Evolutionary conservation across 2,113 vertebrate genomes (phyloP), one percentile per base, ranked within the genome.

Genomic region (Typhlomys cinereus): DNA sequence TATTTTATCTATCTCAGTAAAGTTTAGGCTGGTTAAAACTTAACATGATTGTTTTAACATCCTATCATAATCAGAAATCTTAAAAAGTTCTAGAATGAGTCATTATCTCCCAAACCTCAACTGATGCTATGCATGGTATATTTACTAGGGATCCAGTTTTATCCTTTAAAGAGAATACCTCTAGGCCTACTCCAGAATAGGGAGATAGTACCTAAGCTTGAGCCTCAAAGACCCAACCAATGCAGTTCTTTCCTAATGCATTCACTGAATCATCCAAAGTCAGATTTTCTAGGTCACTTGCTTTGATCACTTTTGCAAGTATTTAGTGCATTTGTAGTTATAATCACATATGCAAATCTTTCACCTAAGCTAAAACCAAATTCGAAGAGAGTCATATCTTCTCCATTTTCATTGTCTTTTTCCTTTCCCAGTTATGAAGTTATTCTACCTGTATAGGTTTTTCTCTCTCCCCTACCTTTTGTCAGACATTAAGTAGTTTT

Each of bases 1-100:
- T 96, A 96, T 98, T 96, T n/a, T 97, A 95, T 67, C 88, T 88
- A 86, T 91, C 23, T 66, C 85, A 95, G 29, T 96, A 95, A 94
- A 95, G 88, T 97, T 96, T 96, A 61, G 57, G 69, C 86, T 90
- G 39, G 66, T 80, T 92, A 50, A 88, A 96, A 94, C 88, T 81
- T 92, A 87, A 41, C 82, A 36, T 91, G 91, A 94, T 87, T 39
- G 21, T 80, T 89, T 94, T 57, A 36, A 41, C 86, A 91, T 96
- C 96, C 93, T 74, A 90, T 94, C 78, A 25, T 74, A 94, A 85
- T 90, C 96, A 75, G 92, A 73, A 74, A 75, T 86, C 41, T 70
- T 93, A 14, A 81, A 48, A n/a, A 66, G 46, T 54, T 91, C 82
- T 83, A 44, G 64, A 92, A 6, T 76, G 50, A 67, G 29, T 84